A percentile compares a stretch with the other conserved stretches of the same genome.
phyloP scores from a whole-genome alignment of 2,797 vertebrate species.

The Scolopax bukidnonensis region DNA sequence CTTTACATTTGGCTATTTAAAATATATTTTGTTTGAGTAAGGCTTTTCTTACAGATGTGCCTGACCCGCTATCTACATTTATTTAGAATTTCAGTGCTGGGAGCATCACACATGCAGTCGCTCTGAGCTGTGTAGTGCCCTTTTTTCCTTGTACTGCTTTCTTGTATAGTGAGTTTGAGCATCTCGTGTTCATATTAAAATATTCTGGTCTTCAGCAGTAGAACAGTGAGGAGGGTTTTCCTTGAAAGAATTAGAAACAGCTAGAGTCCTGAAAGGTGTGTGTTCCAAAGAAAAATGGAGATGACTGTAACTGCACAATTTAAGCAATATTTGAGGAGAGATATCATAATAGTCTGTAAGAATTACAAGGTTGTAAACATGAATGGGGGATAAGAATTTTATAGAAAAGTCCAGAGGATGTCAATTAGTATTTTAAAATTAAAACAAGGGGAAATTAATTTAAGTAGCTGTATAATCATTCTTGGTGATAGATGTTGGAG shows the following conservation, averaged over 20 bases:
- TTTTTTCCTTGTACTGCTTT: background rate
- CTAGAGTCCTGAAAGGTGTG: background rate
- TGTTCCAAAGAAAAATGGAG: background rate
- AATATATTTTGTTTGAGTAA: background rate
- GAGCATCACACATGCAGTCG: background rate
- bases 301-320: background rate
- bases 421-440: slow-evolving; percentile 14
- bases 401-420: background rate
- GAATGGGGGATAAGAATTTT: background rate
- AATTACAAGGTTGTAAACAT: background rate
- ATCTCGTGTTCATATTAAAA: background rate
- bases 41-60: background rate
- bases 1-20: background rate
- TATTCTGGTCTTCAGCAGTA: background rate
- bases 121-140: background rate
- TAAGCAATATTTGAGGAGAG: background rate
- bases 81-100: background rate
- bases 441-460: slow-evolving; percentile 21
- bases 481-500: background rate
- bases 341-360: background rate
- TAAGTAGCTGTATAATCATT: background rate
- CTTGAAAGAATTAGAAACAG: background rate
- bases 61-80: background rate
- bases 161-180: background rate
- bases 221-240: background rate